Evolutionary conservation across 2,113 vertebrate genomes (phyloP), one percentile per base, ranked within the genome.

Genomic region (Amphiprion ocellaris): DNA sequence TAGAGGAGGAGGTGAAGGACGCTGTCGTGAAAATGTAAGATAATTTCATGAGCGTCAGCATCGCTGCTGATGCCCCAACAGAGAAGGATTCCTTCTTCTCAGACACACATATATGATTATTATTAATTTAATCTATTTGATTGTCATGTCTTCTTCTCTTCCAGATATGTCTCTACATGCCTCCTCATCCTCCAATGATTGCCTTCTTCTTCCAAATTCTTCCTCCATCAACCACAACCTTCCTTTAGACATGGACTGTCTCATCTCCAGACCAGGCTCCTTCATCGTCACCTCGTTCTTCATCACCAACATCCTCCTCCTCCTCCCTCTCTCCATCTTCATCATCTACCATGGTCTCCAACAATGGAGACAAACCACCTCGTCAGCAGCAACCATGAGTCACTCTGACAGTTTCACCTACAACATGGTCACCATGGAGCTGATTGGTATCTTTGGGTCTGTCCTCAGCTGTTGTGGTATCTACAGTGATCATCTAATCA

Each of bases 401-500:
- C 52, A 21, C 52, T 23, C n/a, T 10, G 52, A 53, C 52, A 10
- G n/a, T 21, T 53, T 53, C 52, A 53, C n/a, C n/a, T 53, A 53
- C 52, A n/a, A 53, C n/a, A 10, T 53, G 30, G 30, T 30, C 30
- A 30, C 30, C 30, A 23, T 53, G 9, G 52, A 53, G 52, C 7
- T 53, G 52, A 10, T 53, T 12, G n/a, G 21, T 21, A n/a, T 53
- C 7, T 10, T 53, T 12, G 52, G 52, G 7, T 21, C 33, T 6
- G 1, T 54, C 4, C 3, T 41, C 58, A 9, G 0, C 46, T 39
- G 26, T 4, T 33, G 7, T 17, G 44, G 46, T 14, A n/a, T 39
- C 28, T 16, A 11, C 2, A 23, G 6, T 0, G 2, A 10, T 2
- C 17, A 56, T 1, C 0, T 7, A 1, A 16, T 26, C 2, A 0